Evolutionary conservation across 2,797 vertebrate genomes (phyloP), one percentile per base, ranked within the genome.

Genomic region (Gymnopithys bicolor): DNA sequence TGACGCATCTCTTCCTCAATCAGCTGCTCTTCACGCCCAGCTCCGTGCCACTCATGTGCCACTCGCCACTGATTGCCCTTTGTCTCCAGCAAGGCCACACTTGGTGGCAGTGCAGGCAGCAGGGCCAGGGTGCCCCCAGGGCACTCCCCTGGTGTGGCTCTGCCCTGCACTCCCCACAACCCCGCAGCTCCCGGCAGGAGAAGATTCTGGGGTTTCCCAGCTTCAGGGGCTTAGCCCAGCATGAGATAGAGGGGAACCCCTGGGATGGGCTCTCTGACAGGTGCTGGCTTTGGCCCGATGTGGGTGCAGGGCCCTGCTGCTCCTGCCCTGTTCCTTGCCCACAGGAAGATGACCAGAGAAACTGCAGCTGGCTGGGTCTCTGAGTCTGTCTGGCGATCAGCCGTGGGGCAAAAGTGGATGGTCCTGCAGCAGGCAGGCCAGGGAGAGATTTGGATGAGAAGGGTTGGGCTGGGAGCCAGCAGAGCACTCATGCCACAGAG

Each of bases 1-100:
- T 94, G 93, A 85, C 51, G 71, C 13, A 5, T 79, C 90, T 95
- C 97, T 97, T 97, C 98, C 97, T 96, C 96, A 98, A 97, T 97
- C 97, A 98, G 91, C 81, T 15, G 55, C 79, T 78, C 95, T 96
- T 97, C 90, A 79, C 1, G 8, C 90, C 92, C 95, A 94, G 96
- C 97, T 97, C 96, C 21, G 39, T 67, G 92, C 95, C 94, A 86
- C 95, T 95, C 13, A 4, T 11, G 25, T 84, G 87, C 96, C 95
- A 86, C 94, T 95, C 35, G 4, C 76, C 4, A 19, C 91, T 97
- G 97, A 98, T 97, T 97, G 95, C 88, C 97, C 95, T 97, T 95
- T 97, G 96, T 97, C 92, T 94, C 97, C 96, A 46, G 93, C 94
- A 66, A 96, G 94, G 95, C 89, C 11, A 0, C 0, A 16, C 71